A percentile compares a stretch with the other conserved stretches of the same genome.
These are phyloP conservation scores for Emydocephalus ijimae DNA, from an alignment of 2,113 vertebrate genomes.

Conservation along the genomic window DNA sequence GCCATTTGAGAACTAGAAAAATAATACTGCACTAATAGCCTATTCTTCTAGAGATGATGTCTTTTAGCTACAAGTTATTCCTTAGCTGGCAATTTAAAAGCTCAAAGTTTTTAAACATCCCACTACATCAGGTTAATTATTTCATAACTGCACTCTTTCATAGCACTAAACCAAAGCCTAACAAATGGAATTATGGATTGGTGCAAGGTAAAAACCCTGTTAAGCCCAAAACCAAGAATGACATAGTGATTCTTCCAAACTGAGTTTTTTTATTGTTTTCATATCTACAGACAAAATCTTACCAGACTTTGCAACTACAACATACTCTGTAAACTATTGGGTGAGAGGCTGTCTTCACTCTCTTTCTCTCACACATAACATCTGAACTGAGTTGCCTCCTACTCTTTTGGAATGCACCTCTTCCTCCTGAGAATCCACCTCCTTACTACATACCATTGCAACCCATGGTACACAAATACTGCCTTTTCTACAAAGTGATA, in stretches of 20 bases:
- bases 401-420: background rate
- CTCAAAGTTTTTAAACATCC: background rate
- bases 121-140: background rate
- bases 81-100: background rate
- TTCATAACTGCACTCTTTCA: background rate
- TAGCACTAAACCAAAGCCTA: background rate
- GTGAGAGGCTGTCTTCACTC: background rate
- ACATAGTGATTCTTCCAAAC: background rate
- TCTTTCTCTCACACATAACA: background rate
- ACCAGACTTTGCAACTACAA: background rate
- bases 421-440: background rate
- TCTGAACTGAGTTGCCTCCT: background rate
- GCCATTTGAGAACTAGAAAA: background rate
- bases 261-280: background rate
- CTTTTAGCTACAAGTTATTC: background rate
- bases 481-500: background rate
- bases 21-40: background rate
- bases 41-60: background rate
- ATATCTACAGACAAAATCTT: background rate
- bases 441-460: background rate
- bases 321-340: background rate
- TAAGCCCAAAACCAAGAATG: background rate
- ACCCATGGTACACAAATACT: background rate
- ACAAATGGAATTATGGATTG: background rate
- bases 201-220: background rate